A percentile compares a stretch with the other conserved stretches of the same genome.
Conservation (phyloP, 2,888 invertebrate species). For the Pecten maximus region DNA sequence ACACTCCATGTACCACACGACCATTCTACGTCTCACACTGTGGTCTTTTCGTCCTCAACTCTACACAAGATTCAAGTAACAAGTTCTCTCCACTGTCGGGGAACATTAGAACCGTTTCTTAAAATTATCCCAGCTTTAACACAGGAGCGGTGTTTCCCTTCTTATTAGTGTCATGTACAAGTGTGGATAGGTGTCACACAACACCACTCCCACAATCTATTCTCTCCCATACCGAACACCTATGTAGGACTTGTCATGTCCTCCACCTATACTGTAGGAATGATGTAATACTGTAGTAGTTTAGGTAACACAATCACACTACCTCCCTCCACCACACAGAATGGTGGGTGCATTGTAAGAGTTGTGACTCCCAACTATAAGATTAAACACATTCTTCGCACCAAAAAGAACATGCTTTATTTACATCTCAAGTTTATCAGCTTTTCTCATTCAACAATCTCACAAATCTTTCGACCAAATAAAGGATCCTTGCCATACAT, state of each 20-base stretch:
- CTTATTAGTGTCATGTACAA: neutral
- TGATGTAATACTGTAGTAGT: neutral
- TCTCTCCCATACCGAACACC: neutral
- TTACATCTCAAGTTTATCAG: too few species aligned
- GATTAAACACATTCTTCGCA: too few species aligned
- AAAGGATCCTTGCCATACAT: too few species aligned
- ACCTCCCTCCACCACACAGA: neutral
- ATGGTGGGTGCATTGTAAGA: too few species aligned
- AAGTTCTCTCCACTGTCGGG: neutral
- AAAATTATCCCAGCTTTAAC: neutral
- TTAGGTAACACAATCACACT: neutral
- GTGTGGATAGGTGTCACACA: neutral
- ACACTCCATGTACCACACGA: too few species aligned
- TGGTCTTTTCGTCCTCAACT: too few species aligned
- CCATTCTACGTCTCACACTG: too few species aligned
- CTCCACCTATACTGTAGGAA: neutral
- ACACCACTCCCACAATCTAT: too few species aligned
- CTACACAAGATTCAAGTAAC: neutral
- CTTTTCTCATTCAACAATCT: too few species aligned
- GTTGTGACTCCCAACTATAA: too few species aligned
- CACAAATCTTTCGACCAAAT: too few species aligned
- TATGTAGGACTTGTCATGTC: neutral
- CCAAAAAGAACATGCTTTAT: too few species aligned
- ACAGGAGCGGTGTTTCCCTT: neutral
- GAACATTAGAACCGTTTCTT: neutral